A percentile compares a stretch with the other conserved stretches of the same genome.
Evolutionary conservation across 2,888 invertebrate genomes (phyloP).

Genomic region (Nomada flava): DNA sequence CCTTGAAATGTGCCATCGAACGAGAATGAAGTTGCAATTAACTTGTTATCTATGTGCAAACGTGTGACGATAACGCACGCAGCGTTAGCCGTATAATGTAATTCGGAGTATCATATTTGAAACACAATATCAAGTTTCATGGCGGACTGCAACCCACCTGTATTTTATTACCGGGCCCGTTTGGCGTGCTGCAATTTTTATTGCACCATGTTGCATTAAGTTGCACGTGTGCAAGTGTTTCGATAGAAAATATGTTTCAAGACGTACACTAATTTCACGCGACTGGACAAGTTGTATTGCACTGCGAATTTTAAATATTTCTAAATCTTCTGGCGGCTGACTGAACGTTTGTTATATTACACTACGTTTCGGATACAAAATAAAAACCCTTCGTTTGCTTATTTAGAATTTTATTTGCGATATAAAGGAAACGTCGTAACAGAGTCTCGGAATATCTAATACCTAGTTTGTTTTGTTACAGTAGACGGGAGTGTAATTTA

Average conservation of each 20-base stretch:
- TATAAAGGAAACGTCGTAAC: not conserved
- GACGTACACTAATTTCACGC: not conserved
- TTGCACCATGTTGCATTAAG: not conserved
- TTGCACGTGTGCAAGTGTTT: not conserved
- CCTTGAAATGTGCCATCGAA: constrained; percentile 5
- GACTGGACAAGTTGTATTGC: not conserved
- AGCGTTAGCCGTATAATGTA: not conserved
- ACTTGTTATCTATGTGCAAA: not conserved
- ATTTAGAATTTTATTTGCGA: not conserved
- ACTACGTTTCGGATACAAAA: not conserved
- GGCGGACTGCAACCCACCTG: not conserved
- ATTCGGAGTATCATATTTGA: not conserved
- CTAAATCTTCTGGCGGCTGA: not conserved
- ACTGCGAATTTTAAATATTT: too few species aligned
- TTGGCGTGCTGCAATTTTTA: constrained; percentile 9
- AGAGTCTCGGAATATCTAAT: not conserved
- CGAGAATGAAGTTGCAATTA: constrained; percentile 1
- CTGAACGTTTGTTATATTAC: not conserved
- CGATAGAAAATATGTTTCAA: not conserved
- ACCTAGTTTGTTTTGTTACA: too few species aligned
- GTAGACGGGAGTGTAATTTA: too few species aligned
- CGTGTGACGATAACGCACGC: too few species aligned
- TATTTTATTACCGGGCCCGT: constrained; percentile 14
- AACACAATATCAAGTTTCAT: constrained; percentile 5
- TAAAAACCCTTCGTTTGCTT: not conserved